These are phyloP conservation scores for Apocrypta bakeri DNA, from an alignment of 1,140 invertebrate genomes.

Conservation along the genomic window DNA sequence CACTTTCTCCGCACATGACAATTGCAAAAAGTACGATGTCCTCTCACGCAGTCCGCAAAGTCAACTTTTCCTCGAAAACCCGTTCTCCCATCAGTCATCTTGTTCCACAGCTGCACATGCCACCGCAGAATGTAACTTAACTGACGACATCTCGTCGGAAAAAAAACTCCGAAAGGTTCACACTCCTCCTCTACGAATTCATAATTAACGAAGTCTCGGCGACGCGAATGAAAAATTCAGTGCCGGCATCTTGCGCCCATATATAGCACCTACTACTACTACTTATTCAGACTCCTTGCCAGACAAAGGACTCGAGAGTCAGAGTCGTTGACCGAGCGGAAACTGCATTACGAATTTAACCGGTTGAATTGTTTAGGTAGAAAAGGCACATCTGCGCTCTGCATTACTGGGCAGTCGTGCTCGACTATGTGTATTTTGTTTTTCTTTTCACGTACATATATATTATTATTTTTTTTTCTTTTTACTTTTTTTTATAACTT, in stretches of 20 bases:
- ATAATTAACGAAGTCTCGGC: constrained; percentile 15
- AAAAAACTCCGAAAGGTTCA: background rate
- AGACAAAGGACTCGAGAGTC: constrained; percentile 25
- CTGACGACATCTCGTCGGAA: background rate
- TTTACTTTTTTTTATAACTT: background rate
- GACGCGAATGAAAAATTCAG: constrained; percentile 40
- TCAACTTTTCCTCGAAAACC: background rate
- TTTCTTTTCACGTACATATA: background rate
- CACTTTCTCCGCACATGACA: no score
- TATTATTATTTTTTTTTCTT: background rate
- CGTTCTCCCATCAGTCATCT: background rate
- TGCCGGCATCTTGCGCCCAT: constrained; percentile 2
- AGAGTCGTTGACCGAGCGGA: background rate
- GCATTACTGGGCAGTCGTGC: background rate
- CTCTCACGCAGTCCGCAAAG: background rate
- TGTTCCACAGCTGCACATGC: background rate
- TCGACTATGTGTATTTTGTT: background rate
- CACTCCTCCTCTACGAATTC: background rate
- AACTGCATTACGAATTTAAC: constrained; percentile 38
- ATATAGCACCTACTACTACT: background rate
- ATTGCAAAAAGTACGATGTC: no score
- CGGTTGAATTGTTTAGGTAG: constrained; percentile 32
- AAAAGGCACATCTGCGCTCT: background rate
- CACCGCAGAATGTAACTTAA: background rate
- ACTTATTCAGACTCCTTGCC: background rate